A percentile compares a stretch with the other conserved stretches of the same genome.
phyloP scores from a whole-genome alignment of 2,888 invertebrate genomes.

The Drosophila ezoana region DNA sequence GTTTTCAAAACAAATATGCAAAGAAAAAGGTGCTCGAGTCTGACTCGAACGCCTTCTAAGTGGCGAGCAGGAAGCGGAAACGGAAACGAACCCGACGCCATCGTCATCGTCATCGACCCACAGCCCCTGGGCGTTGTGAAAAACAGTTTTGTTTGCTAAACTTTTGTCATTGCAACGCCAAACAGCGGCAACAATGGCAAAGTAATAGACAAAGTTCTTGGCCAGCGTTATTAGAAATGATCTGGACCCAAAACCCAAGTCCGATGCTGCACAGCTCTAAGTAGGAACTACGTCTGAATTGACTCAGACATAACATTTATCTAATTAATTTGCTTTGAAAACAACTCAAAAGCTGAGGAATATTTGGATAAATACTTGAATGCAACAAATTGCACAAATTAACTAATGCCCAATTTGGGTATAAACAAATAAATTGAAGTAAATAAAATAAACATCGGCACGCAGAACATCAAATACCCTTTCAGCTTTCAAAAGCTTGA shows the following conservation, averaged over 20 bases:
- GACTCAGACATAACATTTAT: conserved; percentile 9
- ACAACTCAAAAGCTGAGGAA: background rate
- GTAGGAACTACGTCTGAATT: background rate
- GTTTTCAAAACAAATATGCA: conserved; percentile 76
- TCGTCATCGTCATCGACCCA: conserved; percentile 39
- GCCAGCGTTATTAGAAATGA: conserved; percentile 16
- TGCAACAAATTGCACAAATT: conserved; percentile 12
- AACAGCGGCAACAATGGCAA: conserved; percentile 57
- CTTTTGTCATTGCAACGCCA: conserved; percentile 69
- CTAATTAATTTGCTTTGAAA: conserved; percentile 25
- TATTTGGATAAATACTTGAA: background rate
- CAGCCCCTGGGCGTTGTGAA: conserved; percentile 39
- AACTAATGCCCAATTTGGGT: conserved; percentile 5
- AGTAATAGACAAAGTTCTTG: conserved; percentile 55
- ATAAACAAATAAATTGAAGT: background rate
- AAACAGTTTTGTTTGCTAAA: conserved; percentile 70
- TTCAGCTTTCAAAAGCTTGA: no score
- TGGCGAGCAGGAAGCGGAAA: conserved; percentile 25
- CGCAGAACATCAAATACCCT: background rate
- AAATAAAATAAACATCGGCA: background rate
- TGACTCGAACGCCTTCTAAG: conserved; percentile 55
- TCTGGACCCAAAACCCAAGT: conserved; percentile 14
- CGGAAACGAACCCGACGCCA: conserved; percentile 34
- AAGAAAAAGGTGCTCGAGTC: conserved; percentile 73
- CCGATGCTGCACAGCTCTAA: background rate